Base-by-base conservation (phyloP, 2,113 vertebrate genomes). In the Coptodon bakossiorum region DNA sequence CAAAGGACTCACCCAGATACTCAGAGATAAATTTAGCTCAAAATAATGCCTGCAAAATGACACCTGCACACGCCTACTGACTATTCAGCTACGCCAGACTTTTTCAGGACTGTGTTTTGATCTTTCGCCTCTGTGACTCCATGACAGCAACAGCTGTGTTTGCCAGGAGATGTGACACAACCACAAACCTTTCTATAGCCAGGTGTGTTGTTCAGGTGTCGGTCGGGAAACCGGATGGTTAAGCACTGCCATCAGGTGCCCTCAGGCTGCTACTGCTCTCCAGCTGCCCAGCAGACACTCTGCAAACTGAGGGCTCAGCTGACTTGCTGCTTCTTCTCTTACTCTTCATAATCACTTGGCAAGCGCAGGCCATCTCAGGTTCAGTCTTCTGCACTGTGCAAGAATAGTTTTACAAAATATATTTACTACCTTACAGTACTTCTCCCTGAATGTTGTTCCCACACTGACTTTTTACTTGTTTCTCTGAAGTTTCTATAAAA, bases 231-330 rank as follows among this genome's bases (percentile, higher is more conserved):
- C 59, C 36, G 63, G 81, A 57, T 53, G 88, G 91, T 89, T 86
- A 59, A 92, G 90, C 92, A 87, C 83, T 94, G 93, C 95, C 94
- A 92, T 93, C 93, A 92, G 92, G 89, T 88, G 94, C 89, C 89
- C 85, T 88, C 71, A 40, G 82, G 86, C 86, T 91, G 94, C 82
- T 86, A 93, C 78, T 93, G 85, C 92, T 90, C 56, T 86, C 27
- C 82, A 88, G 59, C 85, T 68, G 63, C 34, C 85, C 79, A 40
- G 22, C 68, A 83, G 38, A 31, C 50, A 80, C 50, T 43, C 16
- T 0, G 14, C 34, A 61, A 7, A 59, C 9, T 22, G 48, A 61
- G 48, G 63, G 73, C 9, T 7, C 50, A 45, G 50, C 76, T 81
- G 80, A 81, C 71, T 85, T 63, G 45, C 73, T 27, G 16, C 34